phyloP scores from a whole-genome alignment of 2,888 invertebrate species.

The Drosophila fungiperda region DNA sequence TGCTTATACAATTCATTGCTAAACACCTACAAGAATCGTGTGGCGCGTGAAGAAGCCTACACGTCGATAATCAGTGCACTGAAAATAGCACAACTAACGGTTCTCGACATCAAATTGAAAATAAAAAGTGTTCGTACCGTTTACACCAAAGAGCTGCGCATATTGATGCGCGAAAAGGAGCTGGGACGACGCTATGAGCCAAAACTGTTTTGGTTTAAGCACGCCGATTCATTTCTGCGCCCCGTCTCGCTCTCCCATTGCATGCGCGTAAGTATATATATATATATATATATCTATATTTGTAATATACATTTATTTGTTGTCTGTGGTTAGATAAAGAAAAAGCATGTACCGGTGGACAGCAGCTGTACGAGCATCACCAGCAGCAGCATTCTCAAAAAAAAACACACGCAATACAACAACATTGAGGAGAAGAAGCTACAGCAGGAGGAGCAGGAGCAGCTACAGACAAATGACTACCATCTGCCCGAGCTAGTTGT shows the following conservation, averaged over 20 bases:
- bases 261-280: constrained; percentile 54
- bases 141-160: constrained; percentile 82
- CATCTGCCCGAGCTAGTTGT: constrained; percentile 21
- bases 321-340: constrained; percentile 23
- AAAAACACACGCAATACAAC: constrained; percentile 33
- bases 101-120: constrained; percentile 82
- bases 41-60: constrained; percentile 77
- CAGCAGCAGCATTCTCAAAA: constrained; percentile 24
- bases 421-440: constrained; percentile 50
- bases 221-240: constrained; percentile 77
- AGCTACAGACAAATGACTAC: constrained; percentile 6
- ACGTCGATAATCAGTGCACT: constrained; percentile 76
- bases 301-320: neutral
- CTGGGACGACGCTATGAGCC: constrained; percentile 71
- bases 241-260: constrained; percentile 72
- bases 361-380: constrained; percentile 4
- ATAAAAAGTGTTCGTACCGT: constrained; percentile 84
- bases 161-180: constrained; percentile 71
- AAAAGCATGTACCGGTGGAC: constrained; percentile 12
- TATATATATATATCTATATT: neutral
- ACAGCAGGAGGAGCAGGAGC: constrained; percentile 12
- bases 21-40: constrained; percentile 81
- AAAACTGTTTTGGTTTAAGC: constrained; percentile 80
- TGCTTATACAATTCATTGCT: constrained; percentile 80
- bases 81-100: constrained; percentile 75